These are phyloP conservation scores for Tadarida brasiliensis DNA, from an alignment of 2,797 vertebrate genomes.

Conservation along the genomic window DNA sequence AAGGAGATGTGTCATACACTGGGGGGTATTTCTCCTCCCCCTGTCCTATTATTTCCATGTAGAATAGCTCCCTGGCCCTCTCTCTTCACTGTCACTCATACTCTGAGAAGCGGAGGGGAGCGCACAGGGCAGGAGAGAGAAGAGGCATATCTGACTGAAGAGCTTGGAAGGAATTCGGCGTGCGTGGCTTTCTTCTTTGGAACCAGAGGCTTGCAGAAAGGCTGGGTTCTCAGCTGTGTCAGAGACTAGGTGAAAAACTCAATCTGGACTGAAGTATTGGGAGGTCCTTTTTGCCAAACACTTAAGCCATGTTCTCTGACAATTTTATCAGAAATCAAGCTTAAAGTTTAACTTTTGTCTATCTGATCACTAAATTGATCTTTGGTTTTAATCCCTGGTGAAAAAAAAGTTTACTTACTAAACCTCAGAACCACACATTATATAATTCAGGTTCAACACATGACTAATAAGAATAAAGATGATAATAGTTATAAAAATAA, in stretches of 20 bases:
- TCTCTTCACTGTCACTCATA: not conserved
- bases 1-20: not conserved
- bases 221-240: not conserved
- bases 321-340: constrained; percentile 2
- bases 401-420: not conserved
- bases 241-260: not conserved
- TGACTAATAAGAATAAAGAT: not conserved
- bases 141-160: not conserved
- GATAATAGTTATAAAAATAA: not conserved
- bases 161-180: not conserved
- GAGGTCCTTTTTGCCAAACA: not conserved
- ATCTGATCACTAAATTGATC: not conserved
- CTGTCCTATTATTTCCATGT: not conserved
- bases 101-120: not conserved
- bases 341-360: not conserved
- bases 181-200: not conserved
- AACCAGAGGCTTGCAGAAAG: not conserved
- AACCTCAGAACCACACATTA: not conserved
- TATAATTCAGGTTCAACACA: not conserved
- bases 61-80: not conserved
- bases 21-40: not conserved
- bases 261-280: not conserved
- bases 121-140: not conserved
- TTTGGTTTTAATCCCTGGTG: not conserved
- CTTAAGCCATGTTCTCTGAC: not conserved